Percentiles rank a stretch among this genome's conserved stretches.
Conservation (phyloP, 2,113 vertebrate genomes). For the Neolamprologus sp. region DNA sequence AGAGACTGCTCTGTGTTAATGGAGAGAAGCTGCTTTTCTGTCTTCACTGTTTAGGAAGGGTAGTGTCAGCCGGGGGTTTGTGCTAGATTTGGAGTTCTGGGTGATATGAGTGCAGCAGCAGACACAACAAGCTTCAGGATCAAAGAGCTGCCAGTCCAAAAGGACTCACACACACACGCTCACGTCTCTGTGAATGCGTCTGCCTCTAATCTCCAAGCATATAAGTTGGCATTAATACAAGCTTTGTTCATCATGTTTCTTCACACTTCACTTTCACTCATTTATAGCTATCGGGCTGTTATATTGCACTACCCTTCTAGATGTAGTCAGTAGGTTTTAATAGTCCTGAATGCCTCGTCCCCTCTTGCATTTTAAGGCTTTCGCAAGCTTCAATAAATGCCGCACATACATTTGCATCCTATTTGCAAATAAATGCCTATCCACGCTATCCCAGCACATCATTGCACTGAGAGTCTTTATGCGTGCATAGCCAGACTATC, state of each 20-base stretch:
- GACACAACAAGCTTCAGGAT: constrained; percentile 30
- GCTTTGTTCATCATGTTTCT: constrained; percentile 6
- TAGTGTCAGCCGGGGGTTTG: neutral
- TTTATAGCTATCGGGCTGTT: neutral
- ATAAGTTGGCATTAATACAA: constrained; percentile 12
- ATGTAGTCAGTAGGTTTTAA: neutral
- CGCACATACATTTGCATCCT: neutral
- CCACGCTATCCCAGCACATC: neutral
- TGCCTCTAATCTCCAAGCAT: constrained; percentile 28
- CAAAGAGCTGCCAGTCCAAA: constrained; percentile 31
- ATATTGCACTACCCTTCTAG: neutral
- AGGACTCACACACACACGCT: neutral
- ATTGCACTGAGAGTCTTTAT: neutral
- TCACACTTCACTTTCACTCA: neutral
- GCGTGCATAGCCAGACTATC: neutral
- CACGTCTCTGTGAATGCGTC: neutral
- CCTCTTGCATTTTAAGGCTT: neutral
- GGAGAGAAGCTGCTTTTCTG: neutral
- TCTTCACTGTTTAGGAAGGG: neutral
- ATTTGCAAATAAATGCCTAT: neutral
- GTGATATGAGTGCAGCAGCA: constrained; percentile 13
- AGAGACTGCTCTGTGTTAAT: neutral
- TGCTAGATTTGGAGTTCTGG: neutral
- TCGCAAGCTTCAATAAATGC: neutral
- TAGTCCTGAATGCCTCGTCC: neutral